These are phyloP conservation scores for Perccottus glenii DNA, from an alignment of 2,113 vertebrate species.

Conservation along the genomic window DNA sequence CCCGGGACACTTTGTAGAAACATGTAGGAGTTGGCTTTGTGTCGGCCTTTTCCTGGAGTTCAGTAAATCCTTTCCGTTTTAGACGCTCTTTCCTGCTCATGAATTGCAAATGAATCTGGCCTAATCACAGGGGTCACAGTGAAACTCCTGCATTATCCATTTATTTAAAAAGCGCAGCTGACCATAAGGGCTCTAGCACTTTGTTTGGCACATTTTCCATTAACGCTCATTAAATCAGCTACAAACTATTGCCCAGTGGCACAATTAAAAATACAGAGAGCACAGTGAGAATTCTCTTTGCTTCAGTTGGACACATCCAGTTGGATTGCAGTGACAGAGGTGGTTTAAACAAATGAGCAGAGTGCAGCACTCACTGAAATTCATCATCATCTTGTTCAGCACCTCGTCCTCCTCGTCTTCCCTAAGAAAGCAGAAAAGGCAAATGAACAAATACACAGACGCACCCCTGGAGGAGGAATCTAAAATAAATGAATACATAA, in stretches of 20 bases:
- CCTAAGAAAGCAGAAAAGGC: constrained; percentile 68
- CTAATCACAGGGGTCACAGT: constrained; percentile 68
- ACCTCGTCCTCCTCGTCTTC: constrained; percentile 92
- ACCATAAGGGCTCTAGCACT: constrained; percentile 43
- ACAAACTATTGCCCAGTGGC: constrained; percentile 51
- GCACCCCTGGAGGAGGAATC: background rate
- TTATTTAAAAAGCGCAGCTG: constrained; percentile 55
- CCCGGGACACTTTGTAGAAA: constrained; percentile 60
- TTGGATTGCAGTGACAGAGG: too few relatives aligned
- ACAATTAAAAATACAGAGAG: constrained; percentile 34
- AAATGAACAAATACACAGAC: background rate
- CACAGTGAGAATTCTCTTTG: constrained; percentile 39
- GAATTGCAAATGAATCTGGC: constrained; percentile 75
- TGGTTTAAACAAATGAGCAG: too few relatives aligned
- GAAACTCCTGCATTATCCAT: constrained; percentile 66
- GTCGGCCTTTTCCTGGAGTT: constrained; percentile 61
- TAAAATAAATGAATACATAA: background rate
- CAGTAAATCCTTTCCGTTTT: constrained; percentile 63
- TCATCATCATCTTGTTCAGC: constrained; percentile 88
- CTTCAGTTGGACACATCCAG: constrained; percentile 50
- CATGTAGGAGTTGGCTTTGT: constrained; percentile 49
- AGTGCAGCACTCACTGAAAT: constrained; percentile 79
- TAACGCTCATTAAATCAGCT: constrained; percentile 74
- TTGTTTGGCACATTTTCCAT: constrained; percentile 73
- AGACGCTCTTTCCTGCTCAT: constrained; percentile 60